Evolutionary conservation across 37 sponge, comb jelly and placozoan genomes (phyloP), one percentile per base, ranked within the genome.

Genomic region (Eunapius fragilis): DNA sequence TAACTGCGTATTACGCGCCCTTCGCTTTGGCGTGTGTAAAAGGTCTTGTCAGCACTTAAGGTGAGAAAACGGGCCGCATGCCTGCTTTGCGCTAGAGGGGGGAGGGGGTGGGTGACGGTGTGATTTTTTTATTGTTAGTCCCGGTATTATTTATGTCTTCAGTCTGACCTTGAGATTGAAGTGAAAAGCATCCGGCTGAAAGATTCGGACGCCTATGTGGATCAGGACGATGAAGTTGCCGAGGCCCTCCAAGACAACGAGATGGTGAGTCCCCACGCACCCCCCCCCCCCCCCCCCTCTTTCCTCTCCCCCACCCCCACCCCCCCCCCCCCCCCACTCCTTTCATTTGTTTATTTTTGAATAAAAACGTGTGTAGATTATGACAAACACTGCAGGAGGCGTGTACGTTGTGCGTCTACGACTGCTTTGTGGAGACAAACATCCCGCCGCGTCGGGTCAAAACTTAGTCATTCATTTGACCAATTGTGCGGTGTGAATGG

Each of bases 161-260:
- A 81, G n/a, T 69, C 76, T 24, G 92, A 92, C 27, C 73, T 88
- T 68, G 78, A 77, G 6, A 84, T 93, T 31, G 85, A 87, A 38
- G 94, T 93, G 2, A 30, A 79, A 28, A 90, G 84, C 45, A 69
- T 93, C 25, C 74, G 82, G 32, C 84, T 90, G 73, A 86, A 81
- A 3, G 81, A 87, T 47, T 77, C 78, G 37, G 88, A 88, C 2
- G 75, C 86, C 4, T 87, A 77, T 67, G 81, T 92, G 31, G 91
- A 90, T 34, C 67, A 80, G 47, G 93, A 95, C n/a, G 96, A 95
- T 76, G 84, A 87, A 23, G 93, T 95, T 0, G 58, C 85, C 26
- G 96, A 95, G n/a, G 88, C 90, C 0, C 75, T 91, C 49, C 91
- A 92, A 68, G 96, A 95, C 77, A 92, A 84, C 75, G 96, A 95